Base-by-base conservation (phyloP, 2,888 invertebrate genomes). In the Chloroclysta siterata region DNA sequence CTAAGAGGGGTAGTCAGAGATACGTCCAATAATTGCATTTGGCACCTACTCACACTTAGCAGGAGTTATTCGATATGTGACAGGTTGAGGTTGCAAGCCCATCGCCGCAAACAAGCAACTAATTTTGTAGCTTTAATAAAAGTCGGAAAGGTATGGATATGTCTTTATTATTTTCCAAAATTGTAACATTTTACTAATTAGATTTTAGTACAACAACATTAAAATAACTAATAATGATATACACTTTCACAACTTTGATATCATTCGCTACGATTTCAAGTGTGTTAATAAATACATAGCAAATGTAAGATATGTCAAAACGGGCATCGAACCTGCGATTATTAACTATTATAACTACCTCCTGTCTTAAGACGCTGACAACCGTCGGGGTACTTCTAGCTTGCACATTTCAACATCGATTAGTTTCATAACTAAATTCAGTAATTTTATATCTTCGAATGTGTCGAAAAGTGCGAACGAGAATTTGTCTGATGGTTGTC, bases 111-210 rank as follows among this genome's bases (percentile, higher is more conserved):
- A 3, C 22, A 22, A 22, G 22, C 22, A 22, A 22, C 22, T 2
- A 22, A 22, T 22, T 22, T 22, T 22, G 3, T 2, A 8, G 8
- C 33, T 8, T 33, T 10, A 53, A 46, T 36, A 59, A 53, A 53
- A 53, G 28, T 11, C n/a, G 7, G 10, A 17, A 29, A 11, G 11
- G 6, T 15, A 48, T 47, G 53, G 57, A 65, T 65, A 61, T 65
- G 28, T 48, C 3, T 60, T 65, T 57, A 57, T 60, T 62, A 62
- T 29, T 22, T 51, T 60, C n/a, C 56, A 47, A 55, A n/a, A 33
- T 52, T 17, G 28, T 44, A 53, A 64, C 36, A 4, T 47, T 36
- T 55, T 42, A 15, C 33, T 15, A 14, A 36, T 17, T 29, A 54
- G 54, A 22, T 22, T 48, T 39, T 14, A 44, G n/a, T 58, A 56